These are phyloP conservation scores for Neopelma chrysocephalum DNA, from an alignment of 2,797 vertebrate genomes.

Conservation along the genomic window DNA sequence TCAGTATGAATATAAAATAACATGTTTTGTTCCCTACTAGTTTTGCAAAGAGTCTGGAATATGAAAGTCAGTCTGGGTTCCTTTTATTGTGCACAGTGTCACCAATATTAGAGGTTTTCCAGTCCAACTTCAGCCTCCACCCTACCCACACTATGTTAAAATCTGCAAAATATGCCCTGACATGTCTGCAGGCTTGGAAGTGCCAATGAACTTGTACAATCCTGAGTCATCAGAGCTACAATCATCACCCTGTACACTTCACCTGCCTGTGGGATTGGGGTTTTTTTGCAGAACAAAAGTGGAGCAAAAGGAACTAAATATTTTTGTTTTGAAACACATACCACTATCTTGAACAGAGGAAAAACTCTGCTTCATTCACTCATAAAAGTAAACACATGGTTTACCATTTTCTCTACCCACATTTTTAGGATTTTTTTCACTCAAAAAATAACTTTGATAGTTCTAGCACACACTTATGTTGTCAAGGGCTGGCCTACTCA, in stretches of 20 bases:
- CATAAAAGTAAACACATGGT: not conserved
- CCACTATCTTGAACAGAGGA: rapidly evolving
- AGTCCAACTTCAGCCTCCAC: not conserved
- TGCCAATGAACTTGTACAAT: not conserved
- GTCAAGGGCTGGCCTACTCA: not conserved
- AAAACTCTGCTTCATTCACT: not conserved
- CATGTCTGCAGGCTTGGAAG: not conserved
- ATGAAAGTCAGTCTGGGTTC: not conserved
- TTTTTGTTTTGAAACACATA: not conserved
- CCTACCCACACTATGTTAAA: not conserved
- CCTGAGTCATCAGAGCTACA: not conserved
- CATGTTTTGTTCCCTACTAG: not conserved
- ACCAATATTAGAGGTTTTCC: not conserved
- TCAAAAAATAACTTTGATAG: not conserved
- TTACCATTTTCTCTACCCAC: not conserved
- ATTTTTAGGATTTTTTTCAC: not conserved
- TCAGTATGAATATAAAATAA: not conserved
- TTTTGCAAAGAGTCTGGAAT: not conserved
- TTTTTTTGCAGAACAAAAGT: not conserved
- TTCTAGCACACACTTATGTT: not conserved
- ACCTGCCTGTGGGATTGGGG: not conserved
- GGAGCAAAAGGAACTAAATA: not conserved
- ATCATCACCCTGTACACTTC: rapidly evolving
- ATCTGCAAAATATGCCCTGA: not conserved
- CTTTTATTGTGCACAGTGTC: not conserved